A percentile compares a stretch with the other conserved stretches of the same genome.
These are phyloP conservation scores for Drosophila bocqueti DNA, from an alignment of 1,140 invertebrate genomes.

Conservation along the genomic window DNA sequence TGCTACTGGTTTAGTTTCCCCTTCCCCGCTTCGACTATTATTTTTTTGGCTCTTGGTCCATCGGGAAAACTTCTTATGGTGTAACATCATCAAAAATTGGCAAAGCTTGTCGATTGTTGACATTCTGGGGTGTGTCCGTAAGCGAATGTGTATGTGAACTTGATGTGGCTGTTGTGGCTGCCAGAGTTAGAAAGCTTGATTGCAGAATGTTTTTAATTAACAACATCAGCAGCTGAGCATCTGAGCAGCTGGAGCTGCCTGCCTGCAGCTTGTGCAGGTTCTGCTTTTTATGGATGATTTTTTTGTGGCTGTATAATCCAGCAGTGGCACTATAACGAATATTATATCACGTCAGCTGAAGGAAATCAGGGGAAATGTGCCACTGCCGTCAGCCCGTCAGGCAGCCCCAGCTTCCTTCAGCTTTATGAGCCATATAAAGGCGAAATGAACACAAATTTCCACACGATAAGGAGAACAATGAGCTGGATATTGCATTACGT, in stretches of 20 bases:
- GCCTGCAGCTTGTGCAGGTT: slow-evolving; percentile 14
- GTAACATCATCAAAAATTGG: slow-evolving; percentile 62
- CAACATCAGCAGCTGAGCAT: slow-evolving; percentile 29
- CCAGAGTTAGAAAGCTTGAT: slow-evolving; percentile 36
- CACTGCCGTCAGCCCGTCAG: not conserved
- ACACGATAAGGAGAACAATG: slow-evolving; percentile 42
- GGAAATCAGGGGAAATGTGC: slow-evolving; percentile 18
- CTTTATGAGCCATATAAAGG: slow-evolving; percentile 44
- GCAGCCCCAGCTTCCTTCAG: slow-evolving; percentile 9
- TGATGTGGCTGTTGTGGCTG: slow-evolving; percentile 43
- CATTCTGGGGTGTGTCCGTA: slow-evolving; percentile 54
- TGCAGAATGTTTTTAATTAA: slow-evolving; percentile 44
- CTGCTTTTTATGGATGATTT: slow-evolving; percentile 10
- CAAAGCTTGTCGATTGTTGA: slow-evolving; percentile 75
- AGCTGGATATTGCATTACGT: slow-evolving; percentile 45
- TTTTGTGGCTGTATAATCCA: not conserved
- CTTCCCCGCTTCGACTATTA: not conserved
- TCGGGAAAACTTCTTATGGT: slow-evolving; percentile 61
- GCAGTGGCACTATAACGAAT: slow-evolving; percentile 10
- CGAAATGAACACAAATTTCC: slow-evolving; percentile 30
- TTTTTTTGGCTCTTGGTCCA: slow-evolving; percentile 7
- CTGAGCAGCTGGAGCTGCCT: slow-evolving; percentile 1
- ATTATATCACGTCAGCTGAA: slow-evolving; percentile 3
- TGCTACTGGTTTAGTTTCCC: slow-evolving; percentile 27
- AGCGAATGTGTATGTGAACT: slow-evolving; percentile 35